Evolutionary conservation across 2,888 invertebrate species (phyloP), one percentile per base, ranked within the genome.

Genomic region (Nomada goodeniana): DNA sequence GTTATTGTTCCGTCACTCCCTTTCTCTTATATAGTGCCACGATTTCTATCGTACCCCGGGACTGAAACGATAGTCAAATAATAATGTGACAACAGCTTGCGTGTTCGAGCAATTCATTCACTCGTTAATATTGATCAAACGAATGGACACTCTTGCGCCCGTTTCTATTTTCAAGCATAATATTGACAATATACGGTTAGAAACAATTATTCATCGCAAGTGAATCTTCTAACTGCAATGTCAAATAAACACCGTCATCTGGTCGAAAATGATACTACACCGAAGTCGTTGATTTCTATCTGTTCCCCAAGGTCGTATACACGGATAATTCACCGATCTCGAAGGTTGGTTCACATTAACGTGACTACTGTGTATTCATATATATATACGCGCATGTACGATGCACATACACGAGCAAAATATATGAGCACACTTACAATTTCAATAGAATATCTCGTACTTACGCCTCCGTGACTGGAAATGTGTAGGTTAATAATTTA

Each of bases 401-500:
- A 36, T 36, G 36, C 36, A 0, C 36, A 36, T 36, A 59, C 20
- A 59, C 29, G 7, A 7, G 36, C 36, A 59, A 59, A 59, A 36
- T 65, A 29, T 47, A n/a, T 52, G 50, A 53, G 59, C 47, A 78
- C 65, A 69, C 52, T 53, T 57, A 36, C 55, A 36, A 55, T 2
- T 36, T 42, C 13, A 75, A 67, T 76, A 53, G 78, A 85, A 78
- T 42, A 67, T 72, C 59, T 60, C 64, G 73, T 29, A 64, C 36
- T 29, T 18, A 20, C 57, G 20, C 60, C 71, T 80, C 36, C 42
- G 57, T 61, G 63, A 55, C 44, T 23, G 73, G 18, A 44, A 44
- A 36, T 59, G 67, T 59, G 78, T 72, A 67, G 67, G 77, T 74
- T 83, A 81, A 81, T 78, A 76, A 88, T 80, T 85, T 81, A 81